phyloP scores from a whole-genome alignment of 2,113 vertebrate genomes.

The Otis tarda region DNA sequence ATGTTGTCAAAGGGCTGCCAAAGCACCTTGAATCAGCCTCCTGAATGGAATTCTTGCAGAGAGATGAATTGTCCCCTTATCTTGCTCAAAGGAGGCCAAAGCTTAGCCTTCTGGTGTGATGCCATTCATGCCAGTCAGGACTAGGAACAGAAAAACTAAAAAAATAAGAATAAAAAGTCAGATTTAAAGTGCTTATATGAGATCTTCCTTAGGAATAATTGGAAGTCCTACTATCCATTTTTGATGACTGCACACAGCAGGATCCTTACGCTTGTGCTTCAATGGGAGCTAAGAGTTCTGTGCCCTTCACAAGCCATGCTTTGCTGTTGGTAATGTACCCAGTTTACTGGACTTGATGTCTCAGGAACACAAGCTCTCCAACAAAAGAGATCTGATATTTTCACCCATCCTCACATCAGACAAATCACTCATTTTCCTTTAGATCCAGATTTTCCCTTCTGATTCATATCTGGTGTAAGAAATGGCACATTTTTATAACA shows the following conservation, averaged over 20 bases:
- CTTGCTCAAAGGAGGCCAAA: neutral
- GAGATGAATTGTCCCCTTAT: neutral
- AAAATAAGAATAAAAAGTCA: neutral
- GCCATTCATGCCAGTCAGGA: neutral
- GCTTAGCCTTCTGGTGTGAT: neutral
- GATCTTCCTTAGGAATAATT: neutral
- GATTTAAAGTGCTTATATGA: neutral
- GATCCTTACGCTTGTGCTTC: neutral
- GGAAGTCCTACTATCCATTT: neutral
- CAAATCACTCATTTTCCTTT: neutral
- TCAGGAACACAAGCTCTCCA: neutral
- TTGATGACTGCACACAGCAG: neutral
- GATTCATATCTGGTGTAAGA: rapidly evolving
- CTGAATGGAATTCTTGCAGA: neutral
- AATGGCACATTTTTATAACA: neutral
- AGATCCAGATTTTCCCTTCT: neutral
- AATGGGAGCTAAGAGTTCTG: neutral
- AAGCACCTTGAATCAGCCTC: neutral
- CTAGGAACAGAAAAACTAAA: neutral
- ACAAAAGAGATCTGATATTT: neutral
- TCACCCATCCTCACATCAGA: neutral
- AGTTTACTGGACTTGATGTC: neutral
- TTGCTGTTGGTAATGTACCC: neutral
- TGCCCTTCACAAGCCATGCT: neutral
- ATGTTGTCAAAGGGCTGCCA: neutral